These are phyloP conservation scores for Dunckerocampus dactyliophorus DNA, from an alignment of 2,113 vertebrate species.

Conservation along the genomic window DNA sequence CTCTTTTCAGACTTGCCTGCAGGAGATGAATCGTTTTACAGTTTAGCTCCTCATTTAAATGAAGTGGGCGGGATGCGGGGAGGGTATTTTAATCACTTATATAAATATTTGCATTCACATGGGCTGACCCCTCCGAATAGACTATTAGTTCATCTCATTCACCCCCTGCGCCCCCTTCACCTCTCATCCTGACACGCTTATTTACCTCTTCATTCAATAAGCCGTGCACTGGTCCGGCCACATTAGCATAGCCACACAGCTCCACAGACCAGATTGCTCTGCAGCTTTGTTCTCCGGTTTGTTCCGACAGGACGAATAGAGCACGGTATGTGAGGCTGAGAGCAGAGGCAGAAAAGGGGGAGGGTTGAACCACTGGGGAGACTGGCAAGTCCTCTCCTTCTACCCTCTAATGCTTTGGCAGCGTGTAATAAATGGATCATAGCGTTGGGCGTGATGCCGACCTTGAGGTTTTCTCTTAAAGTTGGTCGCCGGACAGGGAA, in stretches of 20 bases:
- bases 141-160: constrained; percentile 67
- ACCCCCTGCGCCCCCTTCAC: constrained; percentile 51
- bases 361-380: constrained; percentile 43
- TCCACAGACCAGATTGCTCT: constrained; percentile 44
- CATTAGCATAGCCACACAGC: constrained; percentile 66
- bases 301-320: constrained; percentile 62
- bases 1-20: constrained; percentile 66
- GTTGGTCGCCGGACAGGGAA: constrained; percentile 34
- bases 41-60: constrained; percentile 72
- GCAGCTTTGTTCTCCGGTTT: constrained; percentile 67
- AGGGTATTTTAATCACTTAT: constrained; percentile 74
- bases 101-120: constrained; percentile 77
- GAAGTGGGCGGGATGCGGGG: constrained; percentile 68
- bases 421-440: constrained; percentile 66
- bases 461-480: constrained; percentile 59
- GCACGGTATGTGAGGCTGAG: constrained; percentile 48
- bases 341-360: constrained; percentile 31
- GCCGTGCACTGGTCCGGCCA: constrained; percentile 47
- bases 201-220: constrained; percentile 70
- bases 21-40: constrained; percentile 72
- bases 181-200: constrained; percentile 66
- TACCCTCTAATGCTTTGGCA: constrained; percentile 58
- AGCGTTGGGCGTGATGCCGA: constrained; percentile 45
- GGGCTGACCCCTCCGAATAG: constrained; percentile 70
- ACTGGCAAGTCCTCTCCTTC: constrained; percentile 53